Evolutionary conservation across 2,113 vertebrate genomes (phyloP).

Genomic region (Chaetodon trifascialis): DNA sequence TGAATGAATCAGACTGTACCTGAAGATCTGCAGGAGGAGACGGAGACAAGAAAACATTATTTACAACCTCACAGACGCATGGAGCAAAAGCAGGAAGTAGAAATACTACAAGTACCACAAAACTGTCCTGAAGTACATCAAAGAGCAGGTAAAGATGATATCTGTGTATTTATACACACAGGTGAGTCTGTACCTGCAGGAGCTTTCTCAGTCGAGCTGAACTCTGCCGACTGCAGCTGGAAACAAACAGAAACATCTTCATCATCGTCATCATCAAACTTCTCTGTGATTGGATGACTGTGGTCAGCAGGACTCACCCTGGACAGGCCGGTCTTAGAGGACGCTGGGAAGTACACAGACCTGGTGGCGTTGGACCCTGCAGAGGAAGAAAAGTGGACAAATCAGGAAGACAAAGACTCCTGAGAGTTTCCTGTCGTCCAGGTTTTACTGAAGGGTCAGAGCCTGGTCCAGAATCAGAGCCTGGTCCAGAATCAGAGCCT

Average conservation of each 20-base stretch:
- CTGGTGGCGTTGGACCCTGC: conserved; percentile 83
- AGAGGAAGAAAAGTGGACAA: neutral
- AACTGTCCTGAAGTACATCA: too few species aligned
- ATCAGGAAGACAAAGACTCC: too few species aligned
- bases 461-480: too few species aligned
- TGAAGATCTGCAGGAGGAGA: conserved; percentile 65
- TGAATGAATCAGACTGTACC: conserved; percentile 47
- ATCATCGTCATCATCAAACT: neutral
- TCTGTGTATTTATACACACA: too few species aligned
- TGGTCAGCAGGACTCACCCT: conserved; percentile 82
- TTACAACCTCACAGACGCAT: neutral
- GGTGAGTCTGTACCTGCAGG: conserved; percentile 46
- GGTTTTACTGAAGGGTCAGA: too few species aligned
- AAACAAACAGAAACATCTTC: conserved; percentile 38
- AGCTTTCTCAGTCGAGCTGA: conserved; percentile 81
- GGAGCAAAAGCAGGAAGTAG: too few species aligned
- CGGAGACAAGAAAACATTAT: neutral
- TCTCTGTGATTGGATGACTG: neutral
- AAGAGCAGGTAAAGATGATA: too few species aligned
- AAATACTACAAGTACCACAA: too few species aligned
- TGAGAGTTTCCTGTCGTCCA: too few species aligned
- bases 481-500: too few species aligned
- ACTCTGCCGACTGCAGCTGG: conserved; percentile 92
- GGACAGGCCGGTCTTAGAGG: conserved; percentile 85
- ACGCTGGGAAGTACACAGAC: conserved; percentile 84